phyloP scores from a whole-genome alignment of 2,113 vertebrate genomes.

The Cairina moschata region DNA sequence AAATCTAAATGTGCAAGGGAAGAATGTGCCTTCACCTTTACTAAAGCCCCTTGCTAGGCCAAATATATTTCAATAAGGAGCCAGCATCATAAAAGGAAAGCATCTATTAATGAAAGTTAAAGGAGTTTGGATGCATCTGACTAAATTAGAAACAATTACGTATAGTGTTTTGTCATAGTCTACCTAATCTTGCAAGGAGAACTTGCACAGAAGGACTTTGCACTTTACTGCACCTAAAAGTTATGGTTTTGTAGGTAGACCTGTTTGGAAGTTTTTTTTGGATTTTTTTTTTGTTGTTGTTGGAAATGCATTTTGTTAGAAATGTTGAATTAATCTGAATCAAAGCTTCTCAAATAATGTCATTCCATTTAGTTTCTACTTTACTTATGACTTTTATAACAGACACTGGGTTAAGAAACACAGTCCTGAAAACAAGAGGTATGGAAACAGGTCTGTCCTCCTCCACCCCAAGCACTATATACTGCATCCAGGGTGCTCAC shows the following conservation, averaged over 20 bases:
- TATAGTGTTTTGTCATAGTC: neutral
- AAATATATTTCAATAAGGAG: neutral
- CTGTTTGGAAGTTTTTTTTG: neutral
- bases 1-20: neutral
- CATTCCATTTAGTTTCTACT: neutral
- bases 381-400: neutral
- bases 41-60: neutral
- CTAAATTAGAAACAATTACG: neutral
- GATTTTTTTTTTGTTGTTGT: neutral
- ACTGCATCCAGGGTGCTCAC: neutral
- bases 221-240: neutral
- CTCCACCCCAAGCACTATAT: neutral
- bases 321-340: neutral
- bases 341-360: neutral
- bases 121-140: neutral
- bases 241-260: neutral
- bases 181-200: neutral
- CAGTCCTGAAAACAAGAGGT: neutral
- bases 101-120: neutral
- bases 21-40: neutral
- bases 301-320: neutral
- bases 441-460: neutral
- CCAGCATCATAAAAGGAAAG: neutral
- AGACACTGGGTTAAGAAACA: neutral
- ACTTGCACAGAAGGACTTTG: neutral